These are phyloP conservation scores for Tenthredo notha DNA, from an alignment of 2,888 invertebrate species.

Conservation along the genomic window DNA sequence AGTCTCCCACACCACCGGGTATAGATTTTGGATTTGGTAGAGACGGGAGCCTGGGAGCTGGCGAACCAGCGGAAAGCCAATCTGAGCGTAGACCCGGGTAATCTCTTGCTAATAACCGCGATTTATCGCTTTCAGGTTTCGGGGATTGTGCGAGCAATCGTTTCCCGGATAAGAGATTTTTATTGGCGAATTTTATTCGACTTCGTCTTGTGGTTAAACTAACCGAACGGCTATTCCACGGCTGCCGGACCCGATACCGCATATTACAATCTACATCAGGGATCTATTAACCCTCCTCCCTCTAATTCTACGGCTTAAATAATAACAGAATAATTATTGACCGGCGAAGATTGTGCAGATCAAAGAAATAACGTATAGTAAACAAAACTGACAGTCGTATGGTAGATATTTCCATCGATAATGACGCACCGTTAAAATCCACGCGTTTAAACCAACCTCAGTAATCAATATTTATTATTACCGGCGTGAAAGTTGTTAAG, in stretches of 20 bases:
- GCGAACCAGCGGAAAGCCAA: constrained; percentile 61
- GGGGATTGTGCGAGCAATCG: constrained; percentile 49
- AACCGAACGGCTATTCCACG: background rate
- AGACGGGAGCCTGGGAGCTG: constrained; percentile 1
- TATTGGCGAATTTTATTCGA: constrained; percentile 37
- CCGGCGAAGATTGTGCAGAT: constrained; percentile 20
- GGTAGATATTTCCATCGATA: constrained; percentile 35
- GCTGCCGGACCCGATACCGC: background rate
- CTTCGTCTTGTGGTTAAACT: background rate
- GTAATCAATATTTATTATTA: constrained; percentile 51
- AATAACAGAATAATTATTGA: constrained; percentile 52
- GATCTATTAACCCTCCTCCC: background rate
- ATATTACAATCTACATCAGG: background rate
- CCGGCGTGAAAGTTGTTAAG: constrained; percentile 38
- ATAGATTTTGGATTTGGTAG: constrained; percentile 75
- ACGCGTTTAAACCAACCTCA: constrained; percentile 33
- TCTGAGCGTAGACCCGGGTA: constrained; percentile 73
- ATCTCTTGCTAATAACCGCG: constrained; percentile 78
- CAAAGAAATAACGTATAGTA: background rate
- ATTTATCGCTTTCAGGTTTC: constrained; percentile 72
- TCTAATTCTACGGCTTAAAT: constrained; percentile 20
- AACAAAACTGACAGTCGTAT: constrained; percentile 46
- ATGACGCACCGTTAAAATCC: constrained; percentile 10
- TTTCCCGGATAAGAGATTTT: constrained; percentile 47
- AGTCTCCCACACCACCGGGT: constrained; percentile 35